These are phyloP conservation scores for Platysteira castanea DNA, from an alignment of 2,113 vertebrate species.

Conservation along the genomic window DNA sequence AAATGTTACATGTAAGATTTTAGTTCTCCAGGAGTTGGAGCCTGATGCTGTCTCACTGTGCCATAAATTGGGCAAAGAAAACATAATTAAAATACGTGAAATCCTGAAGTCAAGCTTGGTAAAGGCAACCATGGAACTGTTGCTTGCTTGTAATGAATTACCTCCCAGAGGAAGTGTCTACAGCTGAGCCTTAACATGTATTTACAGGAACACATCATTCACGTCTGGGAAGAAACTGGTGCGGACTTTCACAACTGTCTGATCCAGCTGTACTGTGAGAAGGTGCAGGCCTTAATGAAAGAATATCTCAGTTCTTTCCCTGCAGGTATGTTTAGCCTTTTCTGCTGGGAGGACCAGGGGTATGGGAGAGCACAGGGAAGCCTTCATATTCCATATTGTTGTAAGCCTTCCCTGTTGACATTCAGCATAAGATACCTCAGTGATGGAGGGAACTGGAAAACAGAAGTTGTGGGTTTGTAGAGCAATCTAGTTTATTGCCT, in stretches of 20 bases:
- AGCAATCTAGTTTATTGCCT: background rate
- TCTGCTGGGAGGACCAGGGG: background rate
- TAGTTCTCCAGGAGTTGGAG: background rate
- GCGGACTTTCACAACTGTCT: slow-evolving; percentile 93
- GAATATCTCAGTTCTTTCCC: slow-evolving; percentile 88
- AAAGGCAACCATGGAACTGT: background rate
- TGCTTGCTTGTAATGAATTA: background rate
- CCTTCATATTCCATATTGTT: background rate
- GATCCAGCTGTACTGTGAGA: slow-evolving; percentile 93
- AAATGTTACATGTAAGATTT: background rate
- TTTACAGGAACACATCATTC: slow-evolving; percentile 87
- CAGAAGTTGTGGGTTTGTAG: background rate
- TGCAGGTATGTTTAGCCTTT: slow-evolving; percentile 74
- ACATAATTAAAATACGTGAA: background rate
- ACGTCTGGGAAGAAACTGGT: slow-evolving; percentile 87
- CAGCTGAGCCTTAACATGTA: background rate
- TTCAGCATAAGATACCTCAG: background rate
- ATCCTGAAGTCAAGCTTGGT: background rate
- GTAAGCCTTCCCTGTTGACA: background rate
- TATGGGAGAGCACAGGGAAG: background rate
- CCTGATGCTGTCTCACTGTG: background rate
- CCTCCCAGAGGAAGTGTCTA: background rate
- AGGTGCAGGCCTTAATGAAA: slow-evolving; percentile 94
- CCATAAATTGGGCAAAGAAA: background rate
- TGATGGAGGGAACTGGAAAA: background rate